Base-by-base conservation (phyloP, 2,888 invertebrate species). In the Sarcophaga rosellei region DNA sequence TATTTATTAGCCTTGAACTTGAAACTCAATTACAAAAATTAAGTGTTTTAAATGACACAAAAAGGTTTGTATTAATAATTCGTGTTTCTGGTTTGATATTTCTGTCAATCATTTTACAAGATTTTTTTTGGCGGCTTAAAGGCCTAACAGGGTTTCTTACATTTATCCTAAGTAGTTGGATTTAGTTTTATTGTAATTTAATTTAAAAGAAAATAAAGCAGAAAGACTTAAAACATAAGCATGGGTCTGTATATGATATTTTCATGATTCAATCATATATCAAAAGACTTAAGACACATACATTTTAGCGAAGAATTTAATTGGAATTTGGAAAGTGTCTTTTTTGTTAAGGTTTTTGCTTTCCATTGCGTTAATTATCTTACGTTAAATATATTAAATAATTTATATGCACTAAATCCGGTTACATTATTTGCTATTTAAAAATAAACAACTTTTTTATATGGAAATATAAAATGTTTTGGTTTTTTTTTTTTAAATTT, bases 211-310 rank as follows among this genome's bases (percentile, higher is more conserved):
- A 44, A 1, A 44, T 57, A 23, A 45, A 35, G 4, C 3, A n/a
- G n/a, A 8, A 57, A 57, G 6, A 17, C 11, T 45, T 61, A 72
- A 63, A 11, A 21, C 21, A 53, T 20, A 21, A 25, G 23, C n/a
- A 53, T 17, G 17, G 0, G 23, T 3, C 12, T 20, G 45, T 21
- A 47, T 12, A 12, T 21, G 10, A 15, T 12, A 69, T 4, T 45
- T 35, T 35, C 35, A 35, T 74, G n/a, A n/a, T 10, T 73, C 57
- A 10, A 6, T 53, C 17, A 12, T 25, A 72, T 69, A 69, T 69
- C 69, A 62, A 76, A 84, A 84, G 72, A 84, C 70, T 84, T 72
- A 70, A 66, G 61, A 70, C 20, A 79, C 79, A 70, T 21, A 44
- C 35, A 35, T 15, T 47, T 11, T 45, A 73, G 15, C 47, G 80